Conservation (phyloP, 2,797 vertebrate genomes). For the Silurus lanzhouensis region DNA sequence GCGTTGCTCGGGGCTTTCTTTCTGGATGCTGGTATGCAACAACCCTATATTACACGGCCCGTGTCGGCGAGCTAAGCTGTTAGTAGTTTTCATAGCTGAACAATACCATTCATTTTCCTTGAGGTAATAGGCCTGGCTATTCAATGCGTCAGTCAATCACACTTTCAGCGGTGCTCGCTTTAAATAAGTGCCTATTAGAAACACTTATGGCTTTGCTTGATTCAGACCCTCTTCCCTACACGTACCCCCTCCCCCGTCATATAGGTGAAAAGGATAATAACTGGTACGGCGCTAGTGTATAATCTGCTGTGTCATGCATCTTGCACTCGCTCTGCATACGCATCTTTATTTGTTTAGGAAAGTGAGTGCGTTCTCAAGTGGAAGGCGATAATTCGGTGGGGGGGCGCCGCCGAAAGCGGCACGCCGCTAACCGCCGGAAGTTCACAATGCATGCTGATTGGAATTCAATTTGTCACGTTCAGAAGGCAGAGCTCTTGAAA, state of each 20-base stretch:
- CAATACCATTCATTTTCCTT: not conserved
- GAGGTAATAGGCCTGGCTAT: not conserved
- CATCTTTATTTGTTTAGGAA: constrained; percentile 35
- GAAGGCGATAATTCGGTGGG: not conserved
- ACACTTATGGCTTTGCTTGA: constrained; percentile 29
- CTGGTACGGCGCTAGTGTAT: constrained; percentile 18
- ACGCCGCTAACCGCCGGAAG: constrained; percentile 23
- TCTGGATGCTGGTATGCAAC: no score
- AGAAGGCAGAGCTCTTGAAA: constrained; percentile 11
- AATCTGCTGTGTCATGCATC: constrained; percentile 29
- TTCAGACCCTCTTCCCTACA: not conserved
- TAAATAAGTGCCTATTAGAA: constrained; percentile 38
- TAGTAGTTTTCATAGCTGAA: not conserved
- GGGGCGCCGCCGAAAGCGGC: no score
- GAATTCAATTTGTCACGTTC: constrained; percentile 32
- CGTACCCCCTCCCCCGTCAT: not conserved
- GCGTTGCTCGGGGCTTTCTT: not conserved
- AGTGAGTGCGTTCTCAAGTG: constrained; percentile 21
- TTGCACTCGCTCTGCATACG: not conserved
- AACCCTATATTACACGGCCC: not conserved
- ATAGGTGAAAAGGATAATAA: constrained; percentile 45
- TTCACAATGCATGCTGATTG: constrained; percentile 49
- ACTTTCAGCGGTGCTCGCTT: constrained; percentile 19
- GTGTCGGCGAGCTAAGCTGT: no score
- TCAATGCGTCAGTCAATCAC: constrained; percentile 38